phyloP scores from a whole-genome alignment of 2,888 invertebrate species.

The Schizotus pectinicornis region DNA sequence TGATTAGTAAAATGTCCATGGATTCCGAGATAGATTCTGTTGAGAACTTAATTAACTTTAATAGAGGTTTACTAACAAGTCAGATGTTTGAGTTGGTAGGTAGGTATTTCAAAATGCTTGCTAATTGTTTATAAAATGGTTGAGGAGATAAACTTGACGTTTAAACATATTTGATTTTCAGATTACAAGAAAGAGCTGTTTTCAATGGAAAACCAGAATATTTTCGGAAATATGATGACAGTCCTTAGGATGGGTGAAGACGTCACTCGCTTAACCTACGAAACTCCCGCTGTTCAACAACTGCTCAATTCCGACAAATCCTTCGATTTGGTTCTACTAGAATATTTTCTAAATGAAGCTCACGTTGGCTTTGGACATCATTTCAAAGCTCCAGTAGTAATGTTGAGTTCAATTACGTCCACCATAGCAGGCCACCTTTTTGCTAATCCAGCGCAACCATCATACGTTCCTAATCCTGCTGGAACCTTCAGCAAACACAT shows the following conservation, averaged over 20 bases:
- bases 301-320: conserved; percentile 39
- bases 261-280: conserved; percentile 42
- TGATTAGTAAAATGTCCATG: too few relatives aligned
- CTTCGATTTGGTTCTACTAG: conserved; percentile 48
- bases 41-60: too few relatives aligned
- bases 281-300: conserved; percentile 38
- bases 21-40: too few relatives aligned
- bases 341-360: conserved; percentile 46
- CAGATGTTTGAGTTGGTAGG: too few relatives aligned
- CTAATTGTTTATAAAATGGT: too few relatives aligned
- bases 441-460: conserved; percentile 39
- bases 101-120: too few relatives aligned
- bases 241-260: background rate
- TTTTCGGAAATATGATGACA: background rate
- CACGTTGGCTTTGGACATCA: conserved; percentile 38
- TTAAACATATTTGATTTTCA: too few relatives aligned
- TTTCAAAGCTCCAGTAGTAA: conserved; percentile 39
- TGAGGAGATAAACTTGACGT: too few relatives aligned
- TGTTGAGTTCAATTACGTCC: conserved; percentile 36
- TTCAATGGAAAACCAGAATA: too few relatives aligned
- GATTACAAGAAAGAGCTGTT: too few relatives aligned
- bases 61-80: too few relatives aligned
- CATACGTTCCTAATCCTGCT: conserved; percentile 32
- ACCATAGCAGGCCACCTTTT: conserved; percentile 38
- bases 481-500: conserved; percentile 42